phyloP scores from a whole-genome alignment of 1,140 invertebrate genomes.

The Artemia franciscana region DNA sequence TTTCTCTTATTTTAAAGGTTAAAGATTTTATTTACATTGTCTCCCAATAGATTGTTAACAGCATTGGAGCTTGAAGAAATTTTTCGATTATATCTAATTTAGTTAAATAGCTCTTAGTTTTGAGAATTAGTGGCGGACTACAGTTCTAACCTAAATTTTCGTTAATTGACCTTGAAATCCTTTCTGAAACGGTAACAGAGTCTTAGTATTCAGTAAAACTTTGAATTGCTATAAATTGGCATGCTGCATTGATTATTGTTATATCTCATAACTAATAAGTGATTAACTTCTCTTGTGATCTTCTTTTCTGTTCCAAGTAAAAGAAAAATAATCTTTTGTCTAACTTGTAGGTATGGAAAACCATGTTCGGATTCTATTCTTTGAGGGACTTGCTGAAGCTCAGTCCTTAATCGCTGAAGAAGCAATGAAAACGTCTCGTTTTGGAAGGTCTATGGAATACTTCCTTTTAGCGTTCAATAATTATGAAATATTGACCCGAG shows the following conservation, averaged over 20 bases:
- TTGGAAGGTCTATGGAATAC: not conserved
- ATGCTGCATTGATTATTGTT: not conserved
- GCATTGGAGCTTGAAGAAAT: too few relatives aligned
- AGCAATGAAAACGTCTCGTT: not conserved
- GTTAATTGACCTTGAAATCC: too few relatives aligned
- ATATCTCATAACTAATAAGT: not conserved
- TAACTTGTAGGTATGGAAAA: not conserved
- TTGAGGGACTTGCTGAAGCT: not conserved
- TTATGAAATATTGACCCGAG: too few relatives aligned
- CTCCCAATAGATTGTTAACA: too few relatives aligned
- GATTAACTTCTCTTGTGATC: not conserved
- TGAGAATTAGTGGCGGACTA: too few relatives aligned
- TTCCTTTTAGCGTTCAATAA: too few relatives aligned
- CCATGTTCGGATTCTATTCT: not conserved
- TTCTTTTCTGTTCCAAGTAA: not conserved
- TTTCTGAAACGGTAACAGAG: not conserved
- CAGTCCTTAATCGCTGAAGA: not conserved
- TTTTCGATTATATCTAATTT: too few relatives aligned
- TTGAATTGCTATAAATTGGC: not conserved
- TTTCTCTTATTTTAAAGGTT: too few relatives aligned
- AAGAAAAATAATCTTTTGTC: not conserved
- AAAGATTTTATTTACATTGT: too few relatives aligned
- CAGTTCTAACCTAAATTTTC: too few relatives aligned
- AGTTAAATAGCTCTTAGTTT: too few relatives aligned
- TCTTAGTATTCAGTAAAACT: not conserved